Conservation (phyloP, 2,888 invertebrate species). For the Eumerus sabulonum region DNA sequence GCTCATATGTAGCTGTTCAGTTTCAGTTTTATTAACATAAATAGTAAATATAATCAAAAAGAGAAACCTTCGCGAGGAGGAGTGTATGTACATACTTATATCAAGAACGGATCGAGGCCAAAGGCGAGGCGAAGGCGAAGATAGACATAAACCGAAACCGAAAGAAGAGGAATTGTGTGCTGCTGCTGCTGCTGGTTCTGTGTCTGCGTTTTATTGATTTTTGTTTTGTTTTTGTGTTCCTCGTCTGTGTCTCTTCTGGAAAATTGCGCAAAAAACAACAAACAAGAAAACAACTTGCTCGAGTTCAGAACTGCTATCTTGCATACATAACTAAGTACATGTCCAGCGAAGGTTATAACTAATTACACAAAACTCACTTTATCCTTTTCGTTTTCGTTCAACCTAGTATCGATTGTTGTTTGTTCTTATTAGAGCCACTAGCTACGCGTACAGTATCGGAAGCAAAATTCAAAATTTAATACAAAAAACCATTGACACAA, state of each 20-base stretch:
- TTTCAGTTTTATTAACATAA: too few relatives aligned
- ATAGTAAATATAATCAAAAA: too few relatives aligned
- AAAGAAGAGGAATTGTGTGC: too few relatives aligned
- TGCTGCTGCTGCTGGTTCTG: background rate
- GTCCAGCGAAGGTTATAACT: conserved; percentile 10
- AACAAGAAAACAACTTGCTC: too few relatives aligned
- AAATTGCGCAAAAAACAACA: conserved; percentile 35
- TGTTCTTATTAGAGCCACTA: conserved; percentile 11
- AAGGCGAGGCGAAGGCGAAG: conserved; percentile 8
- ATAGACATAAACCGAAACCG: conserved; percentile 21
- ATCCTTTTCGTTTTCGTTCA: conserved; percentile 22
- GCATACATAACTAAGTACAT: background rate
- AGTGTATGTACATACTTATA: background rate
- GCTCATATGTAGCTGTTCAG: conserved; percentile 10
- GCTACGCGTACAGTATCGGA: conserved; percentile 17
- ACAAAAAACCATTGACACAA: too few relatives aligned
- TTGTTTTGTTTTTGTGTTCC: conserved; percentile 49
- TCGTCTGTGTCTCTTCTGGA: conserved; percentile 49
- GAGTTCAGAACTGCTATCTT: too few relatives aligned
- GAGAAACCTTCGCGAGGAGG: too few relatives aligned
- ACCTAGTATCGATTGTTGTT: too few relatives aligned
- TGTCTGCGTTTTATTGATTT: conserved; percentile 67
- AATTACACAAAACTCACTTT: conserved; percentile 2
- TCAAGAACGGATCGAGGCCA: conserved; percentile 8
- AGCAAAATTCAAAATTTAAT: too few relatives aligned